Base-by-base conservation (phyloP, 2,797 vertebrate genomes). In the Steatocranus sp. region DNA sequence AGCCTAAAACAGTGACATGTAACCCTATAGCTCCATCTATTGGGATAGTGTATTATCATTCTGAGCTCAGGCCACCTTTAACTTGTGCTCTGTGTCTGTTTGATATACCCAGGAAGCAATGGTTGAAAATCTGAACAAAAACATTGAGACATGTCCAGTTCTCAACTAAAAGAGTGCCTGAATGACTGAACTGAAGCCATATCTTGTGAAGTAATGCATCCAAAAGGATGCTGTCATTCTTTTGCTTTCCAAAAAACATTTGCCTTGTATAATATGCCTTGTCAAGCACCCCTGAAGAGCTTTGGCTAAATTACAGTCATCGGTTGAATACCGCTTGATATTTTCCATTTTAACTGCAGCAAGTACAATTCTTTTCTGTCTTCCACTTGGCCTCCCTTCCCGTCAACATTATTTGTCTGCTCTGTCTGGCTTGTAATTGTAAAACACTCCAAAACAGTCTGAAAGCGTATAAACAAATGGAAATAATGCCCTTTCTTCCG, bases 251-350 rank as follows among this genome's bases (percentile, higher is more conserved):
- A 61, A 87, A 90, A 90, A 83, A 79, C 83, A 66, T 36, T 75
- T 9, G 30, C 81, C 66, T 79, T 78, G 51, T 90, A 91, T 89
- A 89, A 91, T 88, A 89, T 88, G 84, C 86, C 74, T 93, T 80
- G 88, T 91, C 89, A 90, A 93, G 89, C 82, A 84, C 49, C 84
- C 76, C 70, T 90, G 84, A 92, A 92, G 86, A 90, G 90, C 54
- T 91, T 88, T 86, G 83, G 86, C 89, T 90, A 94, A 95, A 94
- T 95, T 92, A 90, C 90, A 92, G 87, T 92, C 79, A 92, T 91
- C n/a, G 49, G 81, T 78, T 93, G 89, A 92, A 93, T 90, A 86
- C 78, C 1, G 81, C 90, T 91, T 92, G 89, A 91, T 94, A 91
- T 93, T 93, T 93, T 91, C 88, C 86, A 89, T 94, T 91, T 90